Conservation (phyloP, 2,888 invertebrate genomes). For the Iselma pallidipennis region DNA sequence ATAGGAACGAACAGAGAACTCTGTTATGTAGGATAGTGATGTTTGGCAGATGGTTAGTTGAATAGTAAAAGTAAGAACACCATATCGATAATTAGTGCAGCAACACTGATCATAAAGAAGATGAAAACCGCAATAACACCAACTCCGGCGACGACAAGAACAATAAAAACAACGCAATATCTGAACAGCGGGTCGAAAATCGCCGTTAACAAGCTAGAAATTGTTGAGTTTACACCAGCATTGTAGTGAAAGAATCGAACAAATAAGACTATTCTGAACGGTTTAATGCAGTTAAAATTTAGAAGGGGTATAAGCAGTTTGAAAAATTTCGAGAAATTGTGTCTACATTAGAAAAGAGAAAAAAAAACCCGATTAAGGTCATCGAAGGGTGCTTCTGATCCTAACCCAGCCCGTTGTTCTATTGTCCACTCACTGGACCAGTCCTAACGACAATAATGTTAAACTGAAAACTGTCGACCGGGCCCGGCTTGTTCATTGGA, state of each 20-base stretch:
- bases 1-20: neutral
- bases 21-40: neutral
- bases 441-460: conserved; percentile 2
- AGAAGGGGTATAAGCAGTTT: neutral
- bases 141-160: too few relatives aligned
- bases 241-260: too few relatives aligned
- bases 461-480: neutral
- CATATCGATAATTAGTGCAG: neutral
- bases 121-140: too few relatives aligned
- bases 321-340: neutral
- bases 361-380: conserved; percentile 2
- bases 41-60: neutral
- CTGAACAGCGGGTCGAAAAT: too few relatives aligned
- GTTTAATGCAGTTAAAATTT: neutral
- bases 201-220: too few relatives aligned
- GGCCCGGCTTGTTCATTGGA: neutral
- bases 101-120: neutral
- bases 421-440: conserved; percentile 1
- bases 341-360: neutral
- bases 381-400: neutral
- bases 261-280: neutral
- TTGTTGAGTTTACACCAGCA: too few relatives aligned
- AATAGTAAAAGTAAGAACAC: neutral
- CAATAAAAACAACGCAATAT: neutral
- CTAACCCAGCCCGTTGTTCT: neutral